Percentiles rank a stretch among this genome's conserved stretches.
Evolutionary conservation across 2,113 vertebrate genomes (phyloP).

Genomic region (Lepus europaeus): DNA sequence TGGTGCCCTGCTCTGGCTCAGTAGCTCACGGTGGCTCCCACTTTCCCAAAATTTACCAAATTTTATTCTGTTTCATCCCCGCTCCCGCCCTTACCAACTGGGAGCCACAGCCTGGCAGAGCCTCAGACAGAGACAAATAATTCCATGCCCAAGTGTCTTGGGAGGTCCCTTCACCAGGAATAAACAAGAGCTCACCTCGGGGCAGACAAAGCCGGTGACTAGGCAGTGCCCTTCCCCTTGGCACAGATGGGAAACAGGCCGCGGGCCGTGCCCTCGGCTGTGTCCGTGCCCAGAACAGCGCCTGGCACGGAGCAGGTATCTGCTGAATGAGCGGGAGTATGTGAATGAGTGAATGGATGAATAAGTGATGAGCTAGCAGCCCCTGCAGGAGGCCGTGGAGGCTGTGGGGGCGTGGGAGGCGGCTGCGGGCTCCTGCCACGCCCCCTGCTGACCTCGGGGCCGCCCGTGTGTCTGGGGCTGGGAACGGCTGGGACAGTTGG

Average conservation of each 20-base stretch:
- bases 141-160: background rate
- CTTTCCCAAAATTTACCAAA: background rate
- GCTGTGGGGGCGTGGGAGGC: background rate
- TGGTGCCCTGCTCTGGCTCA: background rate
- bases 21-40: background rate
- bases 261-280: accelerated
- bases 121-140: background rate
- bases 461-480: background rate
- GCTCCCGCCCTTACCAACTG: background rate
- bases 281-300: background rate
- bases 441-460: background rate
- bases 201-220: background rate
- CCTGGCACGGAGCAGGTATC: background rate
- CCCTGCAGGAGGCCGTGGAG: background rate
- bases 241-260: background rate
- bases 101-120: background rate
- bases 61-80: background rate
- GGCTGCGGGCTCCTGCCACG: background rate
- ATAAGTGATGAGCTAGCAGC: background rate
- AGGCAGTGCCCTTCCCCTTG: slow-evolving; percentile 59
- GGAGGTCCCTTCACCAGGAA: background rate
- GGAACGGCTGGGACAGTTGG: background rate
- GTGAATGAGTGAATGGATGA: background rate
- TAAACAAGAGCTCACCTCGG: background rate
- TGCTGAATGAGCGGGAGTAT: background rate